A percentile compares a stretch with the other conserved stretches of the same genome.
Evolutionary conservation across 2,797 vertebrate genomes (phyloP).

Genomic region (Sebastiscus albofasciatus): DNA sequence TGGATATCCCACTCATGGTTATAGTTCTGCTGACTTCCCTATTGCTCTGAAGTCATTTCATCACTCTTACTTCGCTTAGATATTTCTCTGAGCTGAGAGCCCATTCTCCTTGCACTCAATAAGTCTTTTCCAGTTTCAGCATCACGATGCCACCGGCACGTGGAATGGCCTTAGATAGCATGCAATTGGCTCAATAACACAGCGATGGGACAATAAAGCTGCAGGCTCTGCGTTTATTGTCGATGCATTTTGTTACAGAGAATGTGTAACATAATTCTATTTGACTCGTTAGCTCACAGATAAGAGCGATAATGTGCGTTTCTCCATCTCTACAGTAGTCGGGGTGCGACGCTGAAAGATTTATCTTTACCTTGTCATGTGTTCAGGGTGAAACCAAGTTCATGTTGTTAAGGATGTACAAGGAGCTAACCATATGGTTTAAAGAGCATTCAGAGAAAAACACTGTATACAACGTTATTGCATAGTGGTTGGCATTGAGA

Average conservation of each 20-base stretch:
- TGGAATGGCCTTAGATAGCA: slow-evolving; percentile 28
- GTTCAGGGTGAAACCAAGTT: slow-evolving; percentile 62
- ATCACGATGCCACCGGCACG: slow-evolving; percentile 7
- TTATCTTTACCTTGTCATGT: background rate
- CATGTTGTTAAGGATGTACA: slow-evolving; percentile 3
- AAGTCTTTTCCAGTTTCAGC: slow-evolving; percentile 34
- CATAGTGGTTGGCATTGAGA: background rate
- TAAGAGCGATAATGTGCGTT: slow-evolving; percentile 35
- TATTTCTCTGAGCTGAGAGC: slow-evolving; percentile 22
- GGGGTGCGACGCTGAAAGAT: slow-evolving; percentile 3
- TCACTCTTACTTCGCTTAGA: slow-evolving; percentile 33
- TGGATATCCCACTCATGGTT: slow-evolving; percentile 24
- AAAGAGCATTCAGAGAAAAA: background rate
- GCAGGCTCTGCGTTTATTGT: slow-evolving; percentile 35
- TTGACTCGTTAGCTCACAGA: slow-evolving; percentile 58
- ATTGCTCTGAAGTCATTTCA: slow-evolving; percentile 44
- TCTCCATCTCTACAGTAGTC: slow-evolving; percentile 18
- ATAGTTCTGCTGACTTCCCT: slow-evolving; percentile 45
- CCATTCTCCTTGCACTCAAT: slow-evolving; percentile 49
- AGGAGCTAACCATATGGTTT: background rate
- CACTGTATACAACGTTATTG: too few species aligned
- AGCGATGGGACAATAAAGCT: slow-evolving; percentile 40
- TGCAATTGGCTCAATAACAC: slow-evolving; percentile 31
- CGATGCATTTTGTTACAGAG: slow-evolving; percentile 18
- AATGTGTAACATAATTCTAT: slow-evolving; percentile 45